phyloP scores from a whole-genome alignment of 1,140 invertebrate genomes.

The Hermatobates lingyangjiaoensis region DNA sequence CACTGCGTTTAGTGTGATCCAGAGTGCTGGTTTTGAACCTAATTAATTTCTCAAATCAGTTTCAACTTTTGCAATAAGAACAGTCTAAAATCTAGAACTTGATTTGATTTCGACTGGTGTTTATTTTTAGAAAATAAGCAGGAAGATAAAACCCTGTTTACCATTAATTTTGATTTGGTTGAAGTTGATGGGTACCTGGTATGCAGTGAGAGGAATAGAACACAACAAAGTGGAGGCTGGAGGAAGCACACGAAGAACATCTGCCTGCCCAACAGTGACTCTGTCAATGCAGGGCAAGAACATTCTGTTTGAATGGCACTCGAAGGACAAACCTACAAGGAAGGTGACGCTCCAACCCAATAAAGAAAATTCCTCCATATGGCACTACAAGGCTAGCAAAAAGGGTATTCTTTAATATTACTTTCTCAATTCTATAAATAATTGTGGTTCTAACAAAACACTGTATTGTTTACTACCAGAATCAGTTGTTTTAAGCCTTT shows the following conservation, averaged over 20 bases:
- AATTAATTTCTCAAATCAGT: too few species aligned
- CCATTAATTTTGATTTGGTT: slow-evolving; percentile 1
- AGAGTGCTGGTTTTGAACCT: too few species aligned
- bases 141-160: too few species aligned
- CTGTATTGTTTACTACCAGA: background rate
- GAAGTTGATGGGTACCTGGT: slow-evolving; percentile 10
- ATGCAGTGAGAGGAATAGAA: slow-evolving; percentile 11
- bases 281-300: background rate
- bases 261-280: slow-evolving; percentile 4
- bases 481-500: background rate
- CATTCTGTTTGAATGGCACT: slow-evolving; percentile 3
- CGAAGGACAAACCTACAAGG: slow-evolving; percentile 4
- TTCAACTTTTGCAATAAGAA: too few species aligned
- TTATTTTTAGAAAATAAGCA: too few species aligned
- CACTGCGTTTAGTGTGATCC: too few species aligned
- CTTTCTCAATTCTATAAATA: background rate
- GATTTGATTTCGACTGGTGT: too few species aligned
- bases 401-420: background rate
- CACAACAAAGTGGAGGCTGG: background rate
- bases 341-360: background rate
- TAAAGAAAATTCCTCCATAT: background rate
- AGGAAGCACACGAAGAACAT: background rate
- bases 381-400: background rate
- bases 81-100: too few species aligned
- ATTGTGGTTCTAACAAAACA: background rate